Conservation (phyloP, 2,797 vertebrate species). For the Chanos chanos region DNA sequence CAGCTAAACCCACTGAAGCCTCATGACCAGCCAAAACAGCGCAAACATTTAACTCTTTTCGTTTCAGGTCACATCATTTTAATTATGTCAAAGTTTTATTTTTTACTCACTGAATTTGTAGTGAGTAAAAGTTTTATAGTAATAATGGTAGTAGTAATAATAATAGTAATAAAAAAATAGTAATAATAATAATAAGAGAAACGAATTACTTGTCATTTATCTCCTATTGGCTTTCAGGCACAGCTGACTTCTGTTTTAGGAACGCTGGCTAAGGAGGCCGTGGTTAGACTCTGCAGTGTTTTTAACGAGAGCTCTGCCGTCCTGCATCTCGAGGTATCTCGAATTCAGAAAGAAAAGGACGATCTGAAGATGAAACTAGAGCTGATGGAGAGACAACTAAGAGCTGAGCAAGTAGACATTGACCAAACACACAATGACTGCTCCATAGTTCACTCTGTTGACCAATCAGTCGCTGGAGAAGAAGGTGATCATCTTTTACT, state of each 20-base stretch:
- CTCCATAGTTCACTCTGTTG: neutral
- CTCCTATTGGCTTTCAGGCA: slow-evolving; percentile 15
- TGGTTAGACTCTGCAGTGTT: slow-evolving; percentile 63
- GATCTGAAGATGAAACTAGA: slow-evolving; percentile 55
- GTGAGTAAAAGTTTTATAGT: no score
- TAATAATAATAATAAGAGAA: no score
- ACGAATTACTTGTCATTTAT: no score
- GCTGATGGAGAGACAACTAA: slow-evolving; percentile 49
- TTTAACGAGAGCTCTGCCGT: slow-evolving; percentile 58
- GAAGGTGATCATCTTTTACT: no score
- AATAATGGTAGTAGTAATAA: no score
- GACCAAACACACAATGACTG: neutral
- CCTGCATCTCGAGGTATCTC: slow-evolving; percentile 54
- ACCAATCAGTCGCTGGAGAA: neutral
- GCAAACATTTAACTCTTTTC: no score
- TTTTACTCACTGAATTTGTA: no score
- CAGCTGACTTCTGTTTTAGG: slow-evolving; percentile 59
- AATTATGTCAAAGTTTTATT: no score
- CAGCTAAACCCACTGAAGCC: no score
- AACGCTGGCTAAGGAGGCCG: slow-evolving; percentile 60
- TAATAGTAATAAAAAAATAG: no score
- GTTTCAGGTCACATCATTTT: no score
- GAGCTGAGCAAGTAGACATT: slow-evolving; percentile 40
- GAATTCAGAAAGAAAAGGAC: slow-evolving; percentile 44
- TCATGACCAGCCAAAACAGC: no score